phyloP scores from a whole-genome alignment of 2,888 invertebrate genomes.

The Scrobipalpa atriplicella region DNA sequence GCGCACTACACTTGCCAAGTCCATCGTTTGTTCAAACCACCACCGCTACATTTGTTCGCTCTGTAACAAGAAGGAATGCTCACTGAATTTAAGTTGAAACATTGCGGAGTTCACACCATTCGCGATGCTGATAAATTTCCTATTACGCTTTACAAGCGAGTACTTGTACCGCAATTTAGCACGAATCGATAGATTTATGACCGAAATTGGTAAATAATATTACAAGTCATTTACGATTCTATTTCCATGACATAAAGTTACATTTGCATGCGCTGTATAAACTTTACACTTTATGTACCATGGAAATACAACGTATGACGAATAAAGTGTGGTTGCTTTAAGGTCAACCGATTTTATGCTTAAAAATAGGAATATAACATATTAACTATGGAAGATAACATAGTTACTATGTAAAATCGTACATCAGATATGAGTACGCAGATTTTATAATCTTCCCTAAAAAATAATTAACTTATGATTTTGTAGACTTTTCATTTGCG shows the following conservation, averaged over 20 bases:
- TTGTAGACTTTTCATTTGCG: no score
- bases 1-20: constrained; percentile 35
- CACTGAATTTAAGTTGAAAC: constrained; percentile 15
- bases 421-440: no score
- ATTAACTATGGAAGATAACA: no score
- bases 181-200: constrained; percentile 6
- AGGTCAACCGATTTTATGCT: background rate
- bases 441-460: no score
- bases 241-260: background rate
- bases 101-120: constrained; percentile 43
- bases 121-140: constrained; percentile 59
- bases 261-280: background rate
- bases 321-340: background rate
- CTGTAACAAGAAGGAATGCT: constrained; percentile 25
- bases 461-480: no score
- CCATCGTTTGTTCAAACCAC: constrained; percentile 37
- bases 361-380: no score
- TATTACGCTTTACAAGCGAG: constrained; percentile 20
- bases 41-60: constrained; percentile 24
- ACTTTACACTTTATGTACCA: background rate
- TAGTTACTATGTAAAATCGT: no score
- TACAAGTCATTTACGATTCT: background rate
- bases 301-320: background rate
- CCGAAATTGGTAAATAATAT: background rate
- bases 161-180: background rate